Base-by-base conservation (phyloP, 23 tunicate genomes). In the Diplosoma virens region DNA sequence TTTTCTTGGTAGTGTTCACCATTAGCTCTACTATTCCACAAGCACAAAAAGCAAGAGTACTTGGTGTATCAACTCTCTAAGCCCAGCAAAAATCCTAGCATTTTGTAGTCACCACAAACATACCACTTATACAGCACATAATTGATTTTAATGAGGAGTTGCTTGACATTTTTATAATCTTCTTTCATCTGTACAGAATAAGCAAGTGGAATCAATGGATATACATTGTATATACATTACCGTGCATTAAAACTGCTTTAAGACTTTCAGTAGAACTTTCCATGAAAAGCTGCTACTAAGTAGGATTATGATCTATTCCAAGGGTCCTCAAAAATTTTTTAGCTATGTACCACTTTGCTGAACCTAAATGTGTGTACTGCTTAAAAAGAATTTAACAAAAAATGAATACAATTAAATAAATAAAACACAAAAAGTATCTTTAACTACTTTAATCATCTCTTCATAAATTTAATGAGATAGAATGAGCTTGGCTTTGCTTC, bases 281-380 rank as follows among this genome's bases (percentile, higher is more conserved):
- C 0, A n/a, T n/a, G 67, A 71, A 71, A 20, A 71, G 58, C 77
- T 27, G 17, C 77, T 0, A 71, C 58, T 1, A 18, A 71, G 58
- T 20, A 41, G 63, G 77, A 71, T 71, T 29, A 46, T 71, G 58
- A 18, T 71, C 63, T 37, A 37, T 37, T 41, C 77, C 77, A n/a
- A n/a, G n/a, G n/a, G n/a, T n/a, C n/a, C n/a, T n/a, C n/a, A n/a
- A n/a, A n/a, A n/a, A n/a, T n/a, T n/a, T n/a, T n/a, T n/a, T n/a
- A n/a, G n/a, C n/a, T n/a, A n/a, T n/a, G n/a, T n/a, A n/a, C n/a
- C n/a, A n/a, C n/a, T n/a, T n/a, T n/a, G n/a, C n/a, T n/a, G n/a
- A n/a, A n/a, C n/a, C n/a, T n/a, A n/a, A n/a, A n/a, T n/a, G n/a
- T n/a, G n/a, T n/a, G n/a, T n/a, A n/a, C n/a, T n/a, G n/a, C n/a